These are phyloP conservation scores for Rhadina sibilatrix DNA, from an alignment of 2,113 vertebrate genomes.

Conservation along the genomic window DNA sequence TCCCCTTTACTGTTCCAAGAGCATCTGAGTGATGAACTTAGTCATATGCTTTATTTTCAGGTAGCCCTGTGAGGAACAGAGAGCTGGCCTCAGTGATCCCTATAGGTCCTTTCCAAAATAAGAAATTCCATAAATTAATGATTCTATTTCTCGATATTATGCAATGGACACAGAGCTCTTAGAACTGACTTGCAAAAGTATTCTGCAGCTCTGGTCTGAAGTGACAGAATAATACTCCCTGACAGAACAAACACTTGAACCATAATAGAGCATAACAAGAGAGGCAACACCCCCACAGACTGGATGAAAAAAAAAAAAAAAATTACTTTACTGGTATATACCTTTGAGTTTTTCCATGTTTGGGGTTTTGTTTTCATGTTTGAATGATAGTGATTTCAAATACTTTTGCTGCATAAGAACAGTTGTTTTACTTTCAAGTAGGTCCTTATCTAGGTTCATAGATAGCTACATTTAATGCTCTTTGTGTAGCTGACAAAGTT, in stretches of 20 bases:
- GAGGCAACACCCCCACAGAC: neutral
- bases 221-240: neutral
- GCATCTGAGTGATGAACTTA: fast-evolving
- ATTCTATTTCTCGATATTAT: neutral
- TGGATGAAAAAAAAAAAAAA: neutral
- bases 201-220: neutral
- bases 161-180: fast-evolving
- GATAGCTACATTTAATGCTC: neutral
- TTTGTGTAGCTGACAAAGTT: neutral
- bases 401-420: neutral
- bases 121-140: neutral
- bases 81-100: neutral
- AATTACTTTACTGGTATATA: neutral
- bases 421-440: neutral
- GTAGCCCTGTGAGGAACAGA: fast-evolving
- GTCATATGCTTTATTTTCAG: neutral
- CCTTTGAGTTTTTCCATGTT: fast-evolving
- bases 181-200: neutral
- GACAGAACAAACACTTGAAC: neutral
- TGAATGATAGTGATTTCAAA: neutral
- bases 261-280: fast-evolving
- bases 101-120: neutral
- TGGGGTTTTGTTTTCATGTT: neutral
- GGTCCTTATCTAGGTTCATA: neutral
- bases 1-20: neutral